Base-by-base conservation (phyloP, 1,140 invertebrate species). In the Rhizoglyphus robini region DNA sequence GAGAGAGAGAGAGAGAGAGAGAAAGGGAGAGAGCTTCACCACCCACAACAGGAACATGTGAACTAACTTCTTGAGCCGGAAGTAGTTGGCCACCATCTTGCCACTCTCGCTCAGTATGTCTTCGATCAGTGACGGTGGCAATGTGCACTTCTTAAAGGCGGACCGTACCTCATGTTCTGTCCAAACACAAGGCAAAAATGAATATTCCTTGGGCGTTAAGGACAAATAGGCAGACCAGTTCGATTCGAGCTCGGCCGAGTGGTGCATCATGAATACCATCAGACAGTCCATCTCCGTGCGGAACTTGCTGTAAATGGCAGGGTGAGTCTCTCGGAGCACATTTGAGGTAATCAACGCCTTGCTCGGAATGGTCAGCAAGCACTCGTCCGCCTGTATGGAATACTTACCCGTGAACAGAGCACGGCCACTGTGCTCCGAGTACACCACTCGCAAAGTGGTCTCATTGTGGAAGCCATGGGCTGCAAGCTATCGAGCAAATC, bases 21-120 rank as follows among this genome's bases (percentile, higher is more conserved):
- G 95, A 98, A 8, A 99, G 80, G 73, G 95, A 98, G 5, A 96
- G 68, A 91, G 92, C 72, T 88, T 85, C 68, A 99, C 85, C 95
- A 99, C 99, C 1, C 94, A 93, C 54, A 97, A 74, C 15, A 99
- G 77, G 15, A 99, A 79, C 80, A 99, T 82, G 71, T 88, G 89
- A 90, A 97, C 32, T 98, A 80, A 2, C 88, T 83, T 2, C 99
- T 80, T 27, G 95, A 79, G 59, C 88, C 84, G 75, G 98, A 95
- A 4, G 70, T 64, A 15, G 69, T 60, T 29, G 63, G 49, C 57
- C 70, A 65, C n/a, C 61, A 4, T 3, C 64, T 60, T 47, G 51
- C 27, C 18, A 67, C n/a, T 31, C 65, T 58, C 5, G 51, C 64
- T n/a, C n/a, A n/a, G n/a, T n/a, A n/a, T n/a, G n/a, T n/a, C n/a